Evolutionary conservation across 1,140 invertebrate genomes (phyloP).

Genomic region (Forficula auricularia): DNA sequence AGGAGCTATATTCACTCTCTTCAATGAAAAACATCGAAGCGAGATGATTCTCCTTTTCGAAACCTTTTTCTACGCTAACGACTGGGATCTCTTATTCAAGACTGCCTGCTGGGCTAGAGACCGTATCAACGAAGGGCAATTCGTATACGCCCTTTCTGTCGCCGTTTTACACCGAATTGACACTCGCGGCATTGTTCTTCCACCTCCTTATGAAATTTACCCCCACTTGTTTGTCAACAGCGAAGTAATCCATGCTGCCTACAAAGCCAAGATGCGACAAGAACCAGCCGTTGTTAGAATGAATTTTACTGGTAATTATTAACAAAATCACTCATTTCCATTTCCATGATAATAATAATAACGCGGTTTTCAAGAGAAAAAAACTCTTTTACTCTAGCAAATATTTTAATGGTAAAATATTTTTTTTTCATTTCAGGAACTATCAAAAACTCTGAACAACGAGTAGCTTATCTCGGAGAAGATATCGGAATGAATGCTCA

Average conservation of each 20-base stretch:
- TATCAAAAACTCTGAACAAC: constrained; percentile 18
- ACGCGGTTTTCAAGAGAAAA: no score
- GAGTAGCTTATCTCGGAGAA: constrained; percentile 21
- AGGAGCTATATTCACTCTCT: constrained; percentile 23
- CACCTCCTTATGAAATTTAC: constrained; percentile 45
- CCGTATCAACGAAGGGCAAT: constrained; percentile 42
- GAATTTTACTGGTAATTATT: constrained; percentile 11
- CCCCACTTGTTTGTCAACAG: constrained; percentile 33
- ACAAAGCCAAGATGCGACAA: constrained; percentile 19
- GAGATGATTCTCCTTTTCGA: constrained; percentile 37
- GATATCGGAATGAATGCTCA: constrained; percentile 23
- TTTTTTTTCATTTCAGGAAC: no score
- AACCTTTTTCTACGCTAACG: constrained; percentile 38
- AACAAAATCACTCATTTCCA: no score
- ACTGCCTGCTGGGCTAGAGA: constrained; percentile 42
- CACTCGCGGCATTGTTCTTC: constrained; percentile 36
- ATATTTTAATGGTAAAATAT: no score
- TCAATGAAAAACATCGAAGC: constrained; percentile 30
- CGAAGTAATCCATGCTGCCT: constrained; percentile 17
- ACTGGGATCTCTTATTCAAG: constrained; percentile 43
- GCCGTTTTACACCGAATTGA: constrained; percentile 40
- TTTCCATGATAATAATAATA: no score
- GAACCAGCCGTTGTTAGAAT: constrained; percentile 13
- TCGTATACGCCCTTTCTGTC: constrained; percentile 36
- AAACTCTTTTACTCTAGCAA: no score